Evolutionary conservation across 2,797 vertebrate species (phyloP), one percentile per base, ranked within the genome.

Genomic region (Buceros bicornis): DNA sequence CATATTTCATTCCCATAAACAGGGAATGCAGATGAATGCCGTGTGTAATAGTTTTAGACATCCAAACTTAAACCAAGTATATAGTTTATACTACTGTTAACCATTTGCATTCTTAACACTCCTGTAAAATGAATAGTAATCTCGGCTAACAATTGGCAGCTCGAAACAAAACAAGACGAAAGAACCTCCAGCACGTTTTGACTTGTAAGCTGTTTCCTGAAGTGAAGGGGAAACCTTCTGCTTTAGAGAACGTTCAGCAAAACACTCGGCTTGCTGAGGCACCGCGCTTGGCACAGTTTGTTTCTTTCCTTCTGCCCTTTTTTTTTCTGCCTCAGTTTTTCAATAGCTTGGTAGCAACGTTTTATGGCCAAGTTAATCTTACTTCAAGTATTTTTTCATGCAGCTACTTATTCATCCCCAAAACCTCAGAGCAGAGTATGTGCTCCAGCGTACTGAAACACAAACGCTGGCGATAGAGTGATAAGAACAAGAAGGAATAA

Each of bases 1-100:
- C 97, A 98, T 98, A 98, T 98, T 98, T 98, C 97, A 98, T 97
- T 98, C 97, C 97, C 97, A 98, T 98, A 98, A 98, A 98, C 98
- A 98, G 97, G 96, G 98, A 98, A 98, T 89, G 97, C 94, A 97
- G 98, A 98, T 97, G 97, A 98, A 97, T 98, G 96, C 97, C 83
- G 92, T 97, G 92, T 97, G 96, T 98, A 97, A 98, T 98, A 95
- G 96, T 97, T 98, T 97, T 98, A 96, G 98, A 98, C 97, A 62
- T 94, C 97, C 97, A 96, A 95, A 97, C 97, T 97, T 95, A 97
- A 98, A 97, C 93, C 82, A 94, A 97, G 94, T 95, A 85, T 96
- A 97, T 95, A 95, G 92, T 97, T 98, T 97, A 98, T 97, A 97
- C 95, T 96, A 94, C 96, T 92, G 92, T 97, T 98, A 97, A 97